Base-by-base conservation (phyloP, 2,888 invertebrate species). In the Iphiclides podalirius region DNA sequence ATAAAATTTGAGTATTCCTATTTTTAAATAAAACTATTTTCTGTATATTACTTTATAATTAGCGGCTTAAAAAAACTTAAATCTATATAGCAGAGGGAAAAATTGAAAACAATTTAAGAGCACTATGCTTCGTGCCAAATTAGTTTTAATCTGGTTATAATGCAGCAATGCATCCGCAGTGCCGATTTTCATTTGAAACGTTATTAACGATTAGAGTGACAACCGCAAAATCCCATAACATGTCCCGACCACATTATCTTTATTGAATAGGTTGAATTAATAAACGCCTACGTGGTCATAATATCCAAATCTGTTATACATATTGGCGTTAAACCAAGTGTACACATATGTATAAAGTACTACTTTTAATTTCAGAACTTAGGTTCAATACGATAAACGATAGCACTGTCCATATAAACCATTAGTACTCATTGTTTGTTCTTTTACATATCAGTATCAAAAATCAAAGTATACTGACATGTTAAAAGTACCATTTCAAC, bases 71-170 rank as follows among this genome's bases (percentile, higher is more conserved):
- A n/a, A n/a, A n/a, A n/a, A n/a, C n/a, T n/a, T n/a, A n/a, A n/a
- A n/a, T n/a, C n/a, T n/a, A n/a, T n/a, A 31, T 28, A 9, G 28
- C 28, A 6, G 28, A 6, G n/a, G 31, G 11, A 26, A 41, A 37
- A 26, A 37, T 43, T 13, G 31, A 40, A 35, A 40, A 34, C 14
- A 40, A 47, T 47, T 41, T 41, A 42, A 17, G 35, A 23, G 26
- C 41, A 41, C n/a, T 6, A 31, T 26, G 26, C 17, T 47, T 36
- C 38, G 33, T 49, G 48, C 48, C 48, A 49, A 49, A 43, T 49
- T 43, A 38, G 38, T 26, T 43, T 49, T 36, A 36, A 37, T 17
- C 31, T 13, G 36, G 17, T 28, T 42, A 36, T 42, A 42, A 42
- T 47, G 42, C 42, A 42, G 48, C 37, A 42, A 31, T 37, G 12